phyloP scores from a whole-genome alignment of 2,797 vertebrate species.

The Lagocephalus sceleratus region DNA sequence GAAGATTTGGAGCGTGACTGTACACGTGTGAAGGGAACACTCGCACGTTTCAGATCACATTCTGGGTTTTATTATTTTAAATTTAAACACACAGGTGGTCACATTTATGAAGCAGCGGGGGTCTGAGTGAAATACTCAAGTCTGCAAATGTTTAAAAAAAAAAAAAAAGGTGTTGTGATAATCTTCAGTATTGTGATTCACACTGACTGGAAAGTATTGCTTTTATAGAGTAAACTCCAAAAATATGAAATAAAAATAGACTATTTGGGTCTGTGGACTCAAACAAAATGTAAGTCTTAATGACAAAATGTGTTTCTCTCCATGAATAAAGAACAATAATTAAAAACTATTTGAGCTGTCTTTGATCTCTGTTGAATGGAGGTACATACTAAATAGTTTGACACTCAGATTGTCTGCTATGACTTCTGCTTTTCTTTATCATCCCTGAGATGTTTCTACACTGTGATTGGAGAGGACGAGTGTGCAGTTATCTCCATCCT shows the following conservation, averaged over 20 bases:
- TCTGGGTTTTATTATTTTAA: constrained; percentile 40
- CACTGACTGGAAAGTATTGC: constrained; percentile 84
- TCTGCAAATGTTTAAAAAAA: constrained; percentile 53
- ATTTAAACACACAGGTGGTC: constrained; percentile 52
- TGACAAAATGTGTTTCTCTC: constrained; percentile 90
- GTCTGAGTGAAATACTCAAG: constrained; percentile 51
- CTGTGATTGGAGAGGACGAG: too few species aligned
- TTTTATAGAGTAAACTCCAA: constrained; percentile 78
- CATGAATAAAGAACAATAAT: constrained; percentile 71
- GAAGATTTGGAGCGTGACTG: constrained; percentile 42
- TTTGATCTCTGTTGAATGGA: constrained; percentile 17
- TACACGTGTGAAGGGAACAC: constrained; percentile 56
- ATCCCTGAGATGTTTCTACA: too few species aligned
- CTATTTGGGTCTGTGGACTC: constrained; percentile 96
- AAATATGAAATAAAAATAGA: constrained; percentile 59
- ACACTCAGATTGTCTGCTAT: too few species aligned
- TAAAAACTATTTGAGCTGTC: constrained; percentile 74
- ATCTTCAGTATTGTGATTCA: constrained; percentile 83
- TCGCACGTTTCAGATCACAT: constrained; percentile 61
- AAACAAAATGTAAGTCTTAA: constrained; percentile 99
- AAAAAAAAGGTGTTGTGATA: constrained; percentile 75
- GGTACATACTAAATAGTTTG: too few species aligned
- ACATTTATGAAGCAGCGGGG: constrained; percentile 60
- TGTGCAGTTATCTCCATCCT: too few species aligned
- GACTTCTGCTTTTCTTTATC: too few species aligned